Evolutionary conservation across 2,888 invertebrate species (phyloP), one percentile per base, ranked within the genome.

Genomic region (Phymatocera aterrima): DNA sequence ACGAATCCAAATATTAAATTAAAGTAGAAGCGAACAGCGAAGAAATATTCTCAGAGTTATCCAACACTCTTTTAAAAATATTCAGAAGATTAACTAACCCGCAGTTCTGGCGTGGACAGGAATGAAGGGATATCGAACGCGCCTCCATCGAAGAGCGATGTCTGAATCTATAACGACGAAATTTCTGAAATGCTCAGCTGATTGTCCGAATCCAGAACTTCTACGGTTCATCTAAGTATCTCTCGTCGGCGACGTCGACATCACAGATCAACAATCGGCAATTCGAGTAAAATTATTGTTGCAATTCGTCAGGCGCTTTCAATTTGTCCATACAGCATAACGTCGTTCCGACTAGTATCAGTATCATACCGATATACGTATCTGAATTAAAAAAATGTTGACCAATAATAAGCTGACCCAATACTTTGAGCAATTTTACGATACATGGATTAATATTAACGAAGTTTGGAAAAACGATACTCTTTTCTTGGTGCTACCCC

Each of bases 251-350:
- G 28, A 28, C 24, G 43, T 8, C 10, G 72, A 34, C 28, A 72
- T 70, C 28, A 18, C 8, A 4, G 24, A 31, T n/a, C 28, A 34
- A 51, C 10, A 24, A 10, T 51, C 3, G 24, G 15, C 46, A 43
- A 68, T 43, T 21, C n/a, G 12, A 28, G 28, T 40, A 0, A 8
- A 6, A 43, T 24, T 28, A 68, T 12, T 34, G n/a, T 10, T 15
- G 0, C 28, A 10, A 4, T 18, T 51, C 48, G 5, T 34, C 48
- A 6, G 70, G 61, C 60, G 46, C 64, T 65, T 82, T 77, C 70
- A 86, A 24, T 83, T 93, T 93, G 83, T 94, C 94, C 83, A 92
- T 89, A 81, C 94, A 94, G 85, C 95, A 95, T 6, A 95, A 89
- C 28, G 91, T 91, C 2, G 94, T 94, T 24, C 95, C 95, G 3